phyloP scores from a whole-genome alignment of 2,797 vertebrate species.

The Hydrocynus forskahlii region DNA sequence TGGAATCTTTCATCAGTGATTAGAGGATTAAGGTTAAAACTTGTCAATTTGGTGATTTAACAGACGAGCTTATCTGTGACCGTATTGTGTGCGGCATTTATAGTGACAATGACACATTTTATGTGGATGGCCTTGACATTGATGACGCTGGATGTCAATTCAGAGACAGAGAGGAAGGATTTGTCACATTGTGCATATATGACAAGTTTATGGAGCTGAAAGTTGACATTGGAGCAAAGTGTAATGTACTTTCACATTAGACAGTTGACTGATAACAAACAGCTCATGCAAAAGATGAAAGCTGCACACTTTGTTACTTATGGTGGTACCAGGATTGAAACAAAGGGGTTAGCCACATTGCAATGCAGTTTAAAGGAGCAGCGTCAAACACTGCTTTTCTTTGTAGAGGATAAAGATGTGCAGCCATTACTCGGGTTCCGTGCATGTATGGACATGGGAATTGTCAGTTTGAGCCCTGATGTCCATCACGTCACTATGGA shows the following conservation, averaged over 20 bases:
- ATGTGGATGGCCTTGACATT: too few species aligned
- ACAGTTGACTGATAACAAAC: neutral
- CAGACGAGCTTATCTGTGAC: too few species aligned
- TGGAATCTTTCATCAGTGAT: too few species aligned
- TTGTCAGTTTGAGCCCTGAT: neutral
- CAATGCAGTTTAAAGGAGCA: neutral
- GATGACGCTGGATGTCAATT: too few species aligned
- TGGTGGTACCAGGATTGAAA: slow-evolving; percentile 13
- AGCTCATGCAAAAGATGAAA: neutral
- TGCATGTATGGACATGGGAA: too few species aligned
- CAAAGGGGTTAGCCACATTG: neutral
- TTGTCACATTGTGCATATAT: slow-evolving; percentile 14
- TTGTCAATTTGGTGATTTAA: too few species aligned
- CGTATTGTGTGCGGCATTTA: too few species aligned
- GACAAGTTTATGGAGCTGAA: slow-evolving; percentile 18
- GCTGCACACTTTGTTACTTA: slow-evolving; percentile 26
- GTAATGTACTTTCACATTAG: slow-evolving; percentile 25
- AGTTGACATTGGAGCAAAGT: slow-evolving; percentile 36
- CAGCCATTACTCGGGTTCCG: neutral
- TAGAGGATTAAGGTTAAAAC: too few species aligned
- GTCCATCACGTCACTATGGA: slow-evolving; percentile 29
- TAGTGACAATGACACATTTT: too few species aligned
- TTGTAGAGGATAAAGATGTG: neutral
- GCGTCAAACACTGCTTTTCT: too few species aligned
- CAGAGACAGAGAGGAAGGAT: slow-evolving; percentile 7